phyloP scores from a whole-genome alignment of 2,888 invertebrate genomes.

The Perizoma affinitatum region DNA sequence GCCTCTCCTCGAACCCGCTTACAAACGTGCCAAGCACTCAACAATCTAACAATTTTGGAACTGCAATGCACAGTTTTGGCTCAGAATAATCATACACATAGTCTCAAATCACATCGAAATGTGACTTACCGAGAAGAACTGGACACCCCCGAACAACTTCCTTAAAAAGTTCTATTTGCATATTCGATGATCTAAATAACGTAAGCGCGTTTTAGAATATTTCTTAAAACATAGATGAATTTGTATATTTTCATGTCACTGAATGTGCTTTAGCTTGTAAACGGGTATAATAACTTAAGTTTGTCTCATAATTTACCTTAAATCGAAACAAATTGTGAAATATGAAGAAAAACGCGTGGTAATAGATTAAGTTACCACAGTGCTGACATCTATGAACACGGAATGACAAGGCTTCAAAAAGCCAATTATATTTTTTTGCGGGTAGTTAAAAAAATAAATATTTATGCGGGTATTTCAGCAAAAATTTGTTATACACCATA shows the following conservation, averaged over 20 bases:
- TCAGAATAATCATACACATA: slow-evolving; percentile 42
- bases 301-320: too few species aligned
- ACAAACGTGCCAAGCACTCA: slow-evolving; percentile 50
- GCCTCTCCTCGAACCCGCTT: slow-evolving; percentile 54
- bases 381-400: slow-evolving; percentile 16
- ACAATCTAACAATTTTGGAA: slow-evolving; percentile 44
- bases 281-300: too few species aligned
- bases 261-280: too few species aligned
- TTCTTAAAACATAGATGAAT: too few species aligned
- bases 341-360: neutral
- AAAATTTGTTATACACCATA: too few species aligned
- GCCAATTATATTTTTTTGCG: too few species aligned
- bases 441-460: too few species aligned
- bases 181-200: slow-evolving; percentile 29
- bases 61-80: slow-evolving; percentile 48
- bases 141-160: slow-evolving; percentile 54
- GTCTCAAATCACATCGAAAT: slow-evolving; percentile 46
- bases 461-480: too few species aligned
- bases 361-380: neutral
- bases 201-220: slow-evolving; percentile 49
- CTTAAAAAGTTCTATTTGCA: slow-evolving; percentile 22
- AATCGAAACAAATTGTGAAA: neutral
- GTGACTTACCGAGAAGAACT: slow-evolving; percentile 69
- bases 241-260: neutral
- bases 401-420: neutral